These are phyloP conservation scores for Bugula neritina DNA, from an alignment of 2,888 invertebrate species.

Conservation along the genomic window DNA sequence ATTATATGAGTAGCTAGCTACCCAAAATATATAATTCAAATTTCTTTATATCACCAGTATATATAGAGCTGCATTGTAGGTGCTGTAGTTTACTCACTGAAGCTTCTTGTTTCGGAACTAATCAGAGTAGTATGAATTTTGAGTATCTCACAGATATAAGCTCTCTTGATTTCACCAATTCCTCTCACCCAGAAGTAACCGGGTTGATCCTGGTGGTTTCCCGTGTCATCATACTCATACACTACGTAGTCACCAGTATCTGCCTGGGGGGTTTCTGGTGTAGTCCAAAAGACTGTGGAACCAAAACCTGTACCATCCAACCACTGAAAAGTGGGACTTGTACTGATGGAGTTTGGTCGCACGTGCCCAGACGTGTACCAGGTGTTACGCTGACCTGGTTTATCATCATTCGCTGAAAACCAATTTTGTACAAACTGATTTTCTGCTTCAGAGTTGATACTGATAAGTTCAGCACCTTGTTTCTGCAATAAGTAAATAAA, in stretches of 20 bases:
- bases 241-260: constrained; percentile 30
- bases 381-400: constrained; percentile 57
- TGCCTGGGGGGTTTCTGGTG: constrained; percentile 29
- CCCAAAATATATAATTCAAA: no score
- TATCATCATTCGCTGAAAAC: constrained; percentile 70
- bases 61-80: no score
- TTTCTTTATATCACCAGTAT: no score
- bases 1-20: no score
- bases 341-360: constrained; percentile 27
- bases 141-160: constrained; percentile 43
- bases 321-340: constrained; percentile 54
- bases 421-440: constrained; percentile 77
- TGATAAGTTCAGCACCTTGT: constrained; percentile 30
- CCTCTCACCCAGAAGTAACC: constrained; percentile 37
- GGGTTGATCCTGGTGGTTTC: constrained; percentile 15
- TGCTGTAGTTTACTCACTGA: constrained; percentile 40
- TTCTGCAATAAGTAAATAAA: no score
- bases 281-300: constrained; percentile 33
- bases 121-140: constrained; percentile 38
- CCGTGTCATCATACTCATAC: constrained; percentile 30
- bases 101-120: constrained; percentile 35
- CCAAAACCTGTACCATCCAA: constrained; percentile 62
- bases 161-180: constrained; percentile 29
- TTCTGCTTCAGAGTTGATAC: constrained; percentile 73
- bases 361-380: constrained; percentile 72